Percentiles rank a stretch among this genome's conserved stretches.
These are phyloP conservation scores for Flexamia atlantica DNA, from an alignment of 2,888 invertebrate species.

Conservation along the genomic window DNA sequence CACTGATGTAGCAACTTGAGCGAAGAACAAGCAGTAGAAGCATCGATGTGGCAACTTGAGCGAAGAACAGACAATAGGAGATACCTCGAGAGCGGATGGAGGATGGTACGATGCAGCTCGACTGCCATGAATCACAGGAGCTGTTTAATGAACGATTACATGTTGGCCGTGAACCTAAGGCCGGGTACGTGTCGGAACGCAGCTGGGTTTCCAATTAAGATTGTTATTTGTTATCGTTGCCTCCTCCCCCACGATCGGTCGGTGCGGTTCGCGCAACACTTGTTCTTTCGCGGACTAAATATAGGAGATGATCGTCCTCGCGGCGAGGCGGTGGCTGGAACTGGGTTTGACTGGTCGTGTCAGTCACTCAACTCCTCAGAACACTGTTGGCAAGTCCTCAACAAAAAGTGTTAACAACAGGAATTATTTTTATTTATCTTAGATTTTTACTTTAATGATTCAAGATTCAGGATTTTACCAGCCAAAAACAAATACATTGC, in stretches of 20 bases:
- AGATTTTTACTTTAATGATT: no score
- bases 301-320: slow-evolving; percentile 22
- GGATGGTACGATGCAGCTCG: slow-evolving; percentile 34
- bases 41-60: not conserved
- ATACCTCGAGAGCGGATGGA: not conserved
- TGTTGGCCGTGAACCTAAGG: slow-evolving; percentile 50
- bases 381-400: no score
- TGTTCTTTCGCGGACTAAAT: slow-evolving; percentile 29
- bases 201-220: slow-evolving; percentile 61
- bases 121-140: slow-evolving; percentile 53
- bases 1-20: not conserved
- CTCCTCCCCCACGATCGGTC: slow-evolving; percentile 18
- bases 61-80: not conserved
- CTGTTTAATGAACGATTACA: slow-evolving; percentile 56
- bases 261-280: slow-evolving; percentile 43
- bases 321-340: no score
- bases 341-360: no score
- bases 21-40: slow-evolving; percentile 10
- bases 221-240: slow-evolving; percentile 60
- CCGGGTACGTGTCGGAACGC: slow-evolving; percentile 50
- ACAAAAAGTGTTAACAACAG: no score
- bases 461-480: no score
- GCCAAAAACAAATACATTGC: no score
- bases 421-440: no score
- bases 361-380: no score